Conservation (phyloP, 2,888 invertebrate species). For the Physocephala rufipes region DNA sequence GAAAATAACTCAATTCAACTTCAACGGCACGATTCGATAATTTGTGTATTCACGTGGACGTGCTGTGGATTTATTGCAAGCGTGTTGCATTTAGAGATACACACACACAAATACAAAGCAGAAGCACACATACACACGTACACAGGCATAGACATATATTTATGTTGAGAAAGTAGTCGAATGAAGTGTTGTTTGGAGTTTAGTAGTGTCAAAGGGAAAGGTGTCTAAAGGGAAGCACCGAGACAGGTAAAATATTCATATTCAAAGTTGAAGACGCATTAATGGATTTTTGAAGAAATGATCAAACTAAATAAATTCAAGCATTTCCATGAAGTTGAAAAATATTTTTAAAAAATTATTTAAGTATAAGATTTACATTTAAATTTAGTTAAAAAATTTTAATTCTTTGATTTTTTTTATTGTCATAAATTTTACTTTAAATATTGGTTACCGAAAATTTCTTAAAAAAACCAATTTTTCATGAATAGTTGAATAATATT, state of each 20-base stretch:
- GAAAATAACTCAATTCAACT: slow-evolving; percentile 6
- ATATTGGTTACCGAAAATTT: too few species aligned
- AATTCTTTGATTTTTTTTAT: too few species aligned
- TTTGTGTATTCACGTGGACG: slow-evolving; percentile 50
- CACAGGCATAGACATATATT: not conserved
- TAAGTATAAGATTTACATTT: too few species aligned
- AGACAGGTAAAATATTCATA: not conserved
- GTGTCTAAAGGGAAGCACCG: not conserved
- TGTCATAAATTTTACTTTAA: too few species aligned
- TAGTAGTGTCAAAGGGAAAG: not conserved
- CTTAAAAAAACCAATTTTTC: too few species aligned
- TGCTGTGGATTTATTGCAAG: slow-evolving; percentile 46
- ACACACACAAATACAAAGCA: not conserved
- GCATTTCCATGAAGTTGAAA: too few species aligned
- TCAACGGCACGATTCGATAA: slow-evolving; percentile 49
- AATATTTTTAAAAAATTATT: too few species aligned
- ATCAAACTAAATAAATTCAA: too few species aligned
- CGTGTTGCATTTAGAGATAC: slow-evolving; percentile 34
- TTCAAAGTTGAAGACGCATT: too few species aligned
- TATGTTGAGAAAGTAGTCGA: not conserved
- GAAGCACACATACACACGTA: not conserved
- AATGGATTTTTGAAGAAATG: too few species aligned
- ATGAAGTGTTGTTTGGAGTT: not conserved
- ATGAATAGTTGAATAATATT: too few species aligned
- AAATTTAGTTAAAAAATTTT: too few species aligned